Percentiles rank a stretch among this genome's conserved stretches.
Conservation (phyloP, 2,888 invertebrate genomes). For the Platynereis dumerilii region DNA sequence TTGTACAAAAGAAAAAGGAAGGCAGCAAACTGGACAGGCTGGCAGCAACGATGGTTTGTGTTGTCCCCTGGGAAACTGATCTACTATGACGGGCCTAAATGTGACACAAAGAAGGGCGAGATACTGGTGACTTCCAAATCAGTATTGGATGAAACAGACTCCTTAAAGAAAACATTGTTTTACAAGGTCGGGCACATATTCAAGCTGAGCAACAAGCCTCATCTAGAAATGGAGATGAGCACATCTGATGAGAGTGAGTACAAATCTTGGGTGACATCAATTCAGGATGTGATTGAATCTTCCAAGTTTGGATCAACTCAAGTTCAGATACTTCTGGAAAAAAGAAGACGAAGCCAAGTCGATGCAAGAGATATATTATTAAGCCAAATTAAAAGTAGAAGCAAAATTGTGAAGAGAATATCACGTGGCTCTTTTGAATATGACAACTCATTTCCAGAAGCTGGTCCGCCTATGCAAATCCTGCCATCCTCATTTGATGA, state of each 20-base stretch:
- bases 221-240: conserved; percentile 35
- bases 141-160: conserved; percentile 1
- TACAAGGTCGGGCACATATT: conserved; percentile 23
- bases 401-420: too few species aligned
- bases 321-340: conserved; percentile 20
- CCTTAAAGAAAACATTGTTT: conserved; percentile 3
- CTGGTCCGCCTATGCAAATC: too few species aligned
- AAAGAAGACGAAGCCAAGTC: neutral
- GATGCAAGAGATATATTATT: too few species aligned
- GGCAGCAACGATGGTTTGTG: conserved; percentile 36
- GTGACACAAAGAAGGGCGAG: conserved; percentile 14
- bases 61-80: conserved; percentile 28
- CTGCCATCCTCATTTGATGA: neutral
- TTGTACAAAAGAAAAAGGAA: conserved; percentile 34
- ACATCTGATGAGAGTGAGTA: conserved; percentile 9
- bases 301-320: conserved; percentile 22
- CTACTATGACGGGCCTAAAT: conserved; percentile 25
- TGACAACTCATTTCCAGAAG: too few species aligned
- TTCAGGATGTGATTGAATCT: conserved; percentile 23
- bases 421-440: too few species aligned
- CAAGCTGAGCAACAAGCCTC: conserved; percentile 31
- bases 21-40: conserved; percentile 38
- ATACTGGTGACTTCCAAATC: conserved; percentile 9
- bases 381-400: too few species aligned
- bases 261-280: conserved; percentile 18